Conservation (phyloP, 2,888 invertebrate genomes). For the Leucophenga montana region DNA sequence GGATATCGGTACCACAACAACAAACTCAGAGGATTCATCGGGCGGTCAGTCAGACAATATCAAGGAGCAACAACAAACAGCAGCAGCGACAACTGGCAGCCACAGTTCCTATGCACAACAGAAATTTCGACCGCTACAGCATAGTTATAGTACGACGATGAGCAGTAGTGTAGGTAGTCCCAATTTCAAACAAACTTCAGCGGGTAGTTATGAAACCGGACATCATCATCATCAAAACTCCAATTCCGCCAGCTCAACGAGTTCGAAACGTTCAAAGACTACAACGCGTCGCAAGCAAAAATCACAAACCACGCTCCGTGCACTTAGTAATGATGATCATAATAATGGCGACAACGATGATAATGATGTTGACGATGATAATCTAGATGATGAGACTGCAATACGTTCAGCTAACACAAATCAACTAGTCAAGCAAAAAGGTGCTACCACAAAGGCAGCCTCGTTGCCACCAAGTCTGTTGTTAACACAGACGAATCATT, state of each 20-base stretch:
- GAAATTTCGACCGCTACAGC: constrained; percentile 55
- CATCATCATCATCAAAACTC: constrained; percentile 36
- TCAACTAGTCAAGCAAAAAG: no score
- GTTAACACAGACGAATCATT: not conserved
- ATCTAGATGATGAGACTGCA: not conserved
- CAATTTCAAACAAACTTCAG: constrained; percentile 22
- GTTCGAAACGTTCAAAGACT: constrained; percentile 33
- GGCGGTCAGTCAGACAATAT: constrained; percentile 36
- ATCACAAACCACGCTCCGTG: not conserved
- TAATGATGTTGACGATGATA: constrained; percentile 29
- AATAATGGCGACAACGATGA: constrained; percentile 34
- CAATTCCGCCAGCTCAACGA: constrained; percentile 2
- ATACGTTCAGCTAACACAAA: not conserved
- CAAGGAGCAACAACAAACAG: constrained; percentile 25
- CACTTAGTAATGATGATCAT: constrained; percentile 28
- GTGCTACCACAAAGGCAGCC: constrained; percentile 46
- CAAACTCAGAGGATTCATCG: constrained; percentile 45
- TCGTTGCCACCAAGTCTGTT: constrained; percentile 59
- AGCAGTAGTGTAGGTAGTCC: constrained; percentile 37
- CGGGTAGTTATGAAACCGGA: constrained; percentile 26
- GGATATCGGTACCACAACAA: constrained; percentile 59
- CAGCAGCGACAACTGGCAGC: constrained; percentile 17
- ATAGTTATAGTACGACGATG: constrained; percentile 38
- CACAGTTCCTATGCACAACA: constrained; percentile 27
- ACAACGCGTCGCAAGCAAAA: constrained; percentile 24